A percentile compares a stretch with the other conserved stretches of the same genome.
These are phyloP conservation scores for Drosophila punjabiensis DNA, from an alignment of 1,140 invertebrate genomes.

Conservation along the genomic window DNA sequence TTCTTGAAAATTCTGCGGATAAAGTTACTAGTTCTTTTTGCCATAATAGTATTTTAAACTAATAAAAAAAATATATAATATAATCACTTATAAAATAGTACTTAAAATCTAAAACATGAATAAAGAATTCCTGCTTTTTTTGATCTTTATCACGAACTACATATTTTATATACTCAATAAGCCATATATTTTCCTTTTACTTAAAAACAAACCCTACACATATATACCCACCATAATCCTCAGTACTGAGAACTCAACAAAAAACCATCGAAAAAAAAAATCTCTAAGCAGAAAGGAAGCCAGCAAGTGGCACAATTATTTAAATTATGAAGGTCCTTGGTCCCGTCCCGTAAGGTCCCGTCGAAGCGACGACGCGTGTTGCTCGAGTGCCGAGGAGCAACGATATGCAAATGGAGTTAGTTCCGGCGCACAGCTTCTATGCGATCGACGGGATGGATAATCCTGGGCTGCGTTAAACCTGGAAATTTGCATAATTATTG, in stretches of 20 bases:
- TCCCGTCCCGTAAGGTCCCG: constrained; percentile 13
- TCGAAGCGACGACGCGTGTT: constrained; percentile 68
- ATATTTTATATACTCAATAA: background rate
- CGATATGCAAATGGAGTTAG: constrained; percentile 76
- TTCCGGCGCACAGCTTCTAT: constrained; percentile 76
- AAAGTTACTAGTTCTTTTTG: too few species aligned
- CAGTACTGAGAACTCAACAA: background rate
- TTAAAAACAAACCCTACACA: background rate
- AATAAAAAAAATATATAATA: background rate
- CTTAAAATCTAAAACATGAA: too few species aligned
- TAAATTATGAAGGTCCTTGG: constrained; percentile 79
- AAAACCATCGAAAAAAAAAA: constrained; percentile 41
- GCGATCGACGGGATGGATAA: constrained; percentile 64
- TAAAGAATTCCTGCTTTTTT: background rate
- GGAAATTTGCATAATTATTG: constrained; percentile 80
- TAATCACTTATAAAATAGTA: too few species aligned
- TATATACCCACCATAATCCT: background rate
- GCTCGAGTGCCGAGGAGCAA: constrained; percentile 57
- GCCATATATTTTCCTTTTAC: background rate
- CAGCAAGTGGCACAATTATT: constrained; percentile 84
- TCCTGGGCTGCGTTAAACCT: constrained; percentile 57
- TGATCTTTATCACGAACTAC: background rate
- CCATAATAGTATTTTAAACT: background rate
- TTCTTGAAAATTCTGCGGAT: too few species aligned
- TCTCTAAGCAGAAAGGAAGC: constrained; percentile 82